Base-by-base conservation (phyloP, 2,888 invertebrate species). In the Volucella inanis region DNA sequence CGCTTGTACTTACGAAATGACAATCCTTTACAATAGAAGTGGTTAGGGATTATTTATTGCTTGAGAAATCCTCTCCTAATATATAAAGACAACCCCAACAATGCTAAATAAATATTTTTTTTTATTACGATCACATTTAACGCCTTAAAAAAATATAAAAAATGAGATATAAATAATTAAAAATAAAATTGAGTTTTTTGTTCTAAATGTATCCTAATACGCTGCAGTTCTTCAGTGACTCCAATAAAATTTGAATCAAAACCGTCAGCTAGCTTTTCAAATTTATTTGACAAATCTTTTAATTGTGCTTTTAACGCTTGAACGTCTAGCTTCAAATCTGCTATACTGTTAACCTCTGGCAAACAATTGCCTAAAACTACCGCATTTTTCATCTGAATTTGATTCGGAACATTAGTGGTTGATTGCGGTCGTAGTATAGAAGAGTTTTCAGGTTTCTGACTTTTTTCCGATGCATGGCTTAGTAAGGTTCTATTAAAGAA, bases 391-490 rank as follows among this genome's bases (percentile, higher is more conserved):
- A 88, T 81, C 22, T 85, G 75, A 50, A 89, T 39, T 70, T 90
- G 89, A 68, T 90, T 89, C 0, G 90, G 90, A 43, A 90, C 91
- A 88, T 91, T 91, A 0, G 91, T 91, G 4, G 90, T 89, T 0
- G 91, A 91, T 1, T 90, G 89, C 11, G 91, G 91, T 4, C 91
- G 89, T 43, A 90, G 67, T 43, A 91, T 68, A 14, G 83, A 85
- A n/a, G 89, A 89, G 43, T 89, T 87, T 87, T 89, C 89, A 14
- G 80, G 55, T 10, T 77, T 79, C 11, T 57, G 50, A 2, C 12
- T 18, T 45, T 31, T 71, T 61, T 31, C 68, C 38, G 50, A 76
- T 54, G 14, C 72, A 47, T 6, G 87, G 64, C 10, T 87, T 50
- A 65, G 22, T 18, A 78, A n/a, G 11, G 57, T 75, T 68, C 89